Conservation (phyloP, 2,797 vertebrate species). For the Amphiprion clarkii region DNA sequence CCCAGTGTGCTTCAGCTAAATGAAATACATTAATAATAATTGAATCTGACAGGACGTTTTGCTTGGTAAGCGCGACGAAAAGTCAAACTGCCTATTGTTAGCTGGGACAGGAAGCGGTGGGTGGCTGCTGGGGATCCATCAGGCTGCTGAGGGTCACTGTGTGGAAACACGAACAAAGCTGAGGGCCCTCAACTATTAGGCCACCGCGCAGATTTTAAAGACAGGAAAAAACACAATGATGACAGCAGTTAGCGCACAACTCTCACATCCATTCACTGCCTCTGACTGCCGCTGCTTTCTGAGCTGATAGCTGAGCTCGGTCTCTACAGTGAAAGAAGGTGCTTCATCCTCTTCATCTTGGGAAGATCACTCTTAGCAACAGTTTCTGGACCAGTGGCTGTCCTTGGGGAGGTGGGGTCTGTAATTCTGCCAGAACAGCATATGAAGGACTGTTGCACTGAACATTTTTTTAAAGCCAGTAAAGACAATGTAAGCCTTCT, state of each 20-base stretch:
- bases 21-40: slow-evolving; percentile 48
- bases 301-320: no score
- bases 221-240: slow-evolving; percentile 49
- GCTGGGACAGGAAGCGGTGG: slow-evolving; percentile 70
- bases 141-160: slow-evolving; percentile 51
- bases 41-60: slow-evolving; percentile 52
- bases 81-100: slow-evolving; percentile 70
- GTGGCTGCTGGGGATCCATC: slow-evolving; percentile 53
- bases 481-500: no score
- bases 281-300: no score
- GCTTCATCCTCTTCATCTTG: background rate
- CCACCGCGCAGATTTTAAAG: slow-evolving; percentile 6
- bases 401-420: slow-evolving; percentile 3
- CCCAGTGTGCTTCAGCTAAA: slow-evolving; percentile 34
- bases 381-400: slow-evolving; percentile 1
- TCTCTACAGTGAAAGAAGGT: no score
- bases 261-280: background rate
- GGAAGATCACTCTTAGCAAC: background rate
- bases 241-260: slow-evolving; percentile 9
- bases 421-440: background rate
- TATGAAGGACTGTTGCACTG: background rate
- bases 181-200: slow-evolving; percentile 25
- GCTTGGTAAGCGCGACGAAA: slow-evolving; percentile 62
- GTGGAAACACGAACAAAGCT: slow-evolving; percentile 57
- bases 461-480: no score